phyloP scores from a whole-genome alignment of 53 echinoderm and acorn worm species.

The Patiria pectinifera region DNA sequence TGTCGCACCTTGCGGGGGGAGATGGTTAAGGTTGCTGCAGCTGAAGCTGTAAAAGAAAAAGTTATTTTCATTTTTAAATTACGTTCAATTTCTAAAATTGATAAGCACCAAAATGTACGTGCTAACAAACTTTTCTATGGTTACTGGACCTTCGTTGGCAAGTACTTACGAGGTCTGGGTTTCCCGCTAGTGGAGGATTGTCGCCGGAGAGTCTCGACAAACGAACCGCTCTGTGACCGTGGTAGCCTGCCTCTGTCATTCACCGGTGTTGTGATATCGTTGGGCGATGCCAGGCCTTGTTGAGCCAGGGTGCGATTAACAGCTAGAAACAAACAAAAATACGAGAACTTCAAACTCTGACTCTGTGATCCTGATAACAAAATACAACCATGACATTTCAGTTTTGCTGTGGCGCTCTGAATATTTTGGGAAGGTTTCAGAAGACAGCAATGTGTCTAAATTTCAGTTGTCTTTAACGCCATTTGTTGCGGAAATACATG shows the following conservation, averaged over 20 bases:
- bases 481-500: not conserved
- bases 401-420: too few species aligned
- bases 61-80: too few species aligned
- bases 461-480: not conserved
- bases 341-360: not conserved
- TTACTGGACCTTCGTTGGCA: not conserved
- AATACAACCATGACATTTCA: too few species aligned
- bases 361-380: not conserved
- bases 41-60: conserved; percentile 68
- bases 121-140: not conserved
- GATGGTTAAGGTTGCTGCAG: conserved; percentile 94
- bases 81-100: too few species aligned
- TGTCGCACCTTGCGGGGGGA: conserved; percentile 98
- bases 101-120: too few species aligned
- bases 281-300: conserved; percentile 43
- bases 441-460: too few species aligned
- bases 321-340: conserved; percentile 15
- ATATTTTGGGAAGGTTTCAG: too few species aligned
- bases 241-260: conserved; percentile 34
- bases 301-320: conserved; percentile 57
- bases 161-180: conserved; percentile 87
- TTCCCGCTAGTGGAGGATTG: conserved; percentile 76
- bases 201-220: conserved; percentile 78
- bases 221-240: conserved; percentile 89
- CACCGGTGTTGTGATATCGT: conserved; percentile 51